Percentiles rank a stretch among this genome's conserved stretches.
These are phyloP conservation scores for Charina bottae DNA, from an alignment of 2,113 vertebrate species.

Conservation along the genomic window DNA sequence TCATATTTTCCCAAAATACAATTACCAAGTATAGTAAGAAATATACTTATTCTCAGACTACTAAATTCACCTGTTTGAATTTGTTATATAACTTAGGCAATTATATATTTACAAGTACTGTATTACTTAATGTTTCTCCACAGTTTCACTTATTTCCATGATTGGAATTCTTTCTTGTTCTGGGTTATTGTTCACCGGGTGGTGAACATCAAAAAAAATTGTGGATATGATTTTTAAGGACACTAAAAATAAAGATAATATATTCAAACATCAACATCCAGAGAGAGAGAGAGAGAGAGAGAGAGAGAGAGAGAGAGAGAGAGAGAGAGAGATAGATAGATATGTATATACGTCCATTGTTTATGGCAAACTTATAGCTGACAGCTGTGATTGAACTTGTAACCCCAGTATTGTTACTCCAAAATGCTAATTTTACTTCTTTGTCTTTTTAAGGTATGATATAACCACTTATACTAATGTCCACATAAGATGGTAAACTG, in stretches of 20 bases:
- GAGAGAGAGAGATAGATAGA: fast-evolving
- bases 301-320: no score
- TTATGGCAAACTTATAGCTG: not conserved
- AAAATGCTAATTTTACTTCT: not conserved
- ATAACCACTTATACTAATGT: not conserved
- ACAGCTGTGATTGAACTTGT: not conserved
- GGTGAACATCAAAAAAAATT: not conserved
- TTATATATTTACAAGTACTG: not conserved
- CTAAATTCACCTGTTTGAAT: not conserved
- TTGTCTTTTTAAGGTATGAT: not conserved
- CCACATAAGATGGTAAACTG: not conserved
- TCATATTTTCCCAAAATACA: not conserved
- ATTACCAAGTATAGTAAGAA: not conserved
- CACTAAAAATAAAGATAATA: not conserved
- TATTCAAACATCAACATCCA: not conserved
- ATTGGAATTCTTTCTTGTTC: not conserved
- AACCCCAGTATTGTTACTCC: not conserved
- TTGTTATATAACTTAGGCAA: not conserved
- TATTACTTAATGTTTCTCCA: not conserved
- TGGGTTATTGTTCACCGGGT: not conserved
- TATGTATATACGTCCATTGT: not conserved
- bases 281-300: not conserved
- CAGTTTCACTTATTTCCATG: not conserved
- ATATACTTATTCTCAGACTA: not conserved
- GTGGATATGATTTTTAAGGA: not conserved